Percentiles rank a stretch among this genome's conserved stretches.
phyloP scores from a whole-genome alignment of 2,113 vertebrate species.

The Gallinago jamesoni region DNA sequence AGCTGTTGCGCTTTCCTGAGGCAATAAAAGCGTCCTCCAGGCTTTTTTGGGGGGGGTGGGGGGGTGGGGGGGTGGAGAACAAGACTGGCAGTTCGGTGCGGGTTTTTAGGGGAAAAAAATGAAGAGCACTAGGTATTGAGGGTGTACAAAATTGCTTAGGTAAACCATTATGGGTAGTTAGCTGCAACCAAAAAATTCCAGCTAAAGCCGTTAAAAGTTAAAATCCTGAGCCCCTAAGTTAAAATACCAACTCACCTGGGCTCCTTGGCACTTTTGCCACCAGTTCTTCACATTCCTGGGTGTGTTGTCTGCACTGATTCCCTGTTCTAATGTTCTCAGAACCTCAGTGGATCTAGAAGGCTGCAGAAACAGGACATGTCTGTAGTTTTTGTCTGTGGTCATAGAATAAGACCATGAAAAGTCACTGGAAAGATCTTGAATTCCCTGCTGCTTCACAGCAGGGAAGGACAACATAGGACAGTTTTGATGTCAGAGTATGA shows the following conservation, averaged over 20 bases:
- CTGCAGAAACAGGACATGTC: not conserved
- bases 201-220: rapidly evolving
- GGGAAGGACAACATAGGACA: not conserved
- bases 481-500: not conserved
- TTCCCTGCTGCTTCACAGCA: not conserved
- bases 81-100: too few species aligned
- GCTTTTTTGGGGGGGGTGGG: not conserved
- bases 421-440: not conserved
- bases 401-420: not conserved
- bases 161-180: not conserved
- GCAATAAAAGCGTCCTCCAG: too few species aligned
- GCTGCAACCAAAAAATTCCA: not conserved
- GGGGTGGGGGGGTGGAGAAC: too few species aligned
- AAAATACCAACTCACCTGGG: not conserved
- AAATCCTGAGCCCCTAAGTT: not conserved
- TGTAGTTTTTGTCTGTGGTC: not conserved
- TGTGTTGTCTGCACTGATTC: rapidly evolving
- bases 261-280: not conserved
- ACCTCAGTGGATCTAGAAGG: not conserved
- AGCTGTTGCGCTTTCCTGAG: not conserved
- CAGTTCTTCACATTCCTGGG: not conserved
- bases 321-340: not conserved
- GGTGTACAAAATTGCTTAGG: rapidly evolving
- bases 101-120: not conserved
- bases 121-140: not conserved